phyloP scores from a whole-genome alignment of 2,888 invertebrate genomes.

The Petrophora chlorosata region DNA sequence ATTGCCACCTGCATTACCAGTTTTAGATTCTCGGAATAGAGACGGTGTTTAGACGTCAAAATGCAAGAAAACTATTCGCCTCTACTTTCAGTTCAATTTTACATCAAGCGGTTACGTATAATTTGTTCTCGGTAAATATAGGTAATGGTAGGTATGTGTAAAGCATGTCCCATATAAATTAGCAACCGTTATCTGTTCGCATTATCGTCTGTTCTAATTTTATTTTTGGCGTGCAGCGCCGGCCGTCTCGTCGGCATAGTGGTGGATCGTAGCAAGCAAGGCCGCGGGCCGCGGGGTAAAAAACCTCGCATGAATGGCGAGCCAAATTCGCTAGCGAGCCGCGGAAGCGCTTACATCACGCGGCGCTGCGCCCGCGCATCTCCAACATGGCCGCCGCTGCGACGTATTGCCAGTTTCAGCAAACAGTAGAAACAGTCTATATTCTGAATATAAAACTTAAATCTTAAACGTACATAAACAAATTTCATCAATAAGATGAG shows the following conservation, averaged over 20 bases:
- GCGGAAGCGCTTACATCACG: slow-evolving; percentile 69
- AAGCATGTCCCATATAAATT: slow-evolving; percentile 12
- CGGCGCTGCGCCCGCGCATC: slow-evolving; percentile 46
- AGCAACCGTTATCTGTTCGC: slow-evolving; percentile 7
- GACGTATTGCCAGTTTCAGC: too few relatives aligned
- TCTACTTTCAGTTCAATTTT: slow-evolving; percentile 13
- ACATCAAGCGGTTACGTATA: neutral
- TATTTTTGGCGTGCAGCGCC: slow-evolving; percentile 54
- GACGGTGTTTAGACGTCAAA: slow-evolving; percentile 27
- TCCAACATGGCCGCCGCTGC: slow-evolving; percentile 46
- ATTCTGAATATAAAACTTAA: slow-evolving; percentile 1
- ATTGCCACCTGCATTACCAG: slow-evolving; percentile 38
- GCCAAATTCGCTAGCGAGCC: slow-evolving; percentile 60
- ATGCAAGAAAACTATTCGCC: slow-evolving; percentile 35
- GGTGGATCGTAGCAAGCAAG: slow-evolving; percentile 63
- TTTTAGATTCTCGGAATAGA: slow-evolving; percentile 34
- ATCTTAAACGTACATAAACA: neutral
- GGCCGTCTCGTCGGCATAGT: slow-evolving; percentile 45
- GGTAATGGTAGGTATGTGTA: too few relatives aligned
- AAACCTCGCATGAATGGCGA: slow-evolving; percentile 76
- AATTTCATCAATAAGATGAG: too few relatives aligned
- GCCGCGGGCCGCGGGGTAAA: slow-evolving; percentile 72
- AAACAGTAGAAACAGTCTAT: slow-evolving; percentile 5
- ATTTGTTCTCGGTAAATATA: too few relatives aligned
- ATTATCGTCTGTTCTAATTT: slow-evolving; percentile 58